A percentile compares a stretch with the other conserved stretches of the same genome.
phyloP scores from a whole-genome alignment of 2,888 invertebrate species.

The Glomeris marginata region DNA sequence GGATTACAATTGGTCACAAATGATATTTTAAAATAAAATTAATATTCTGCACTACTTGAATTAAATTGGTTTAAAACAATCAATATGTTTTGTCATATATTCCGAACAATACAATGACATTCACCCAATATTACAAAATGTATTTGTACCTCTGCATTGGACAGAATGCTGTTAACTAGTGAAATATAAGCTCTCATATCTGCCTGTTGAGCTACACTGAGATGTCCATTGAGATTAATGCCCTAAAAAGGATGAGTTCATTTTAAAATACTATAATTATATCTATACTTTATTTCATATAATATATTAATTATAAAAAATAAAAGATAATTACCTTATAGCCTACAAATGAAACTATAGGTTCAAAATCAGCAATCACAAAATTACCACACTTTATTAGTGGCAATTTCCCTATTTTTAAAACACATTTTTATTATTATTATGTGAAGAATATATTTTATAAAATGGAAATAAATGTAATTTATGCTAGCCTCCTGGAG shows the following conservation, averaged over 20 bases:
- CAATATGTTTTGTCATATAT: too few relatives aligned
- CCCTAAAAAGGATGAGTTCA: slow-evolving; percentile 38
- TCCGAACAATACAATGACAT: too few relatives aligned
- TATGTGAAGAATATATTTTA: slow-evolving; percentile 1
- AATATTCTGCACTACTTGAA: too few relatives aligned
- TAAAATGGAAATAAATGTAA: slow-evolving; percentile 1
- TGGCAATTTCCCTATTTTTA: slow-evolving; percentile 57
- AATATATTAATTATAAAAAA: slow-evolving; percentile 1
- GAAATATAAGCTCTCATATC: slow-evolving; percentile 92
- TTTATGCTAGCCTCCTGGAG: slow-evolving; percentile 50
- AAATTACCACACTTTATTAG: slow-evolving; percentile 82
- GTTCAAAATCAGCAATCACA: slow-evolving; percentile 76
- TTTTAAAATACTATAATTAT: neutral
- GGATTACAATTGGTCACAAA: neutral
- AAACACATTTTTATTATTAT: slow-evolving; percentile 10
- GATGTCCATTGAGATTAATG: slow-evolving; percentile 50
- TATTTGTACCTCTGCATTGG: slow-evolving; percentile 63
- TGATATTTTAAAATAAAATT: slow-evolving; percentile 15
- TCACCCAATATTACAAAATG: too few relatives aligned
- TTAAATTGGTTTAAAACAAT: too few relatives aligned
- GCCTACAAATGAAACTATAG: slow-evolving; percentile 74
- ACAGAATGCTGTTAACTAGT: slow-evolving; percentile 70
- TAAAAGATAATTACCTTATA: slow-evolving; percentile 43
- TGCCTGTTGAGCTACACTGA: slow-evolving; percentile 60
- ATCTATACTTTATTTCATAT: slow-evolving; percentile 2